phyloP scores from a whole-genome alignment of 2,113 vertebrate genomes.

The Paramisgurnus dabryanus region DNA sequence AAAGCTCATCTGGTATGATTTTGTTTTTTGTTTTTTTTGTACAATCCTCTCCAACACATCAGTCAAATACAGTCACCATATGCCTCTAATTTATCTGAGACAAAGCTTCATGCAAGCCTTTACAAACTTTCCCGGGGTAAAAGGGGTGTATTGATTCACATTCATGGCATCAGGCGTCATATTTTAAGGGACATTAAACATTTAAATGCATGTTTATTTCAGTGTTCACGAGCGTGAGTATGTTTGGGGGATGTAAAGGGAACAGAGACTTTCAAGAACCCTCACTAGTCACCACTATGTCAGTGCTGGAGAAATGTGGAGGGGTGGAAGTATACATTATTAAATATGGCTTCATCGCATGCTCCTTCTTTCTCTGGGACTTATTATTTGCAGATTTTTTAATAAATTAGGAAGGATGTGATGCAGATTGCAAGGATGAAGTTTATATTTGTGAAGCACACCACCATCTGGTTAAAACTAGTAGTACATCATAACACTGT shows the following conservation, averaged over 20 bases:
- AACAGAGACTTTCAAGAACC: constrained; percentile 22
- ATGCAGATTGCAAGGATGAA: constrained; percentile 63
- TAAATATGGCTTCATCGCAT: constrained; percentile 82
- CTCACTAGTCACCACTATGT: constrained; percentile 50
- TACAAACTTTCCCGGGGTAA: constrained; percentile 17
- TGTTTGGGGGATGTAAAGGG: constrained; percentile 29
- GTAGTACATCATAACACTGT: constrained; percentile 67
- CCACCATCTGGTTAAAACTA: constrained; percentile 72
- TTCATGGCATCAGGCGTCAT: not conserved
- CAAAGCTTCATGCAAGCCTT: not conserved
- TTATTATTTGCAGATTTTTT: constrained; percentile 81
- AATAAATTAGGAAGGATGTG: constrained; percentile 80
- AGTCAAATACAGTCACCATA: not conserved
- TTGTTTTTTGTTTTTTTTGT: not conserved
- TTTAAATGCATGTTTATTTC: constrained; percentile 74
- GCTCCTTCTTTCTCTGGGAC: constrained; percentile 80
- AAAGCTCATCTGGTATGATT: constrained; percentile 47
- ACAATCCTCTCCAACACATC: not conserved
- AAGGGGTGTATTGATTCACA: not conserved
- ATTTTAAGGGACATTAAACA: constrained; percentile 67
- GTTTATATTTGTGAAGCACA: constrained; percentile 76
- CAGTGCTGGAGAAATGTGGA: constrained; percentile 48
- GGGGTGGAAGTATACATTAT: constrained; percentile 72
- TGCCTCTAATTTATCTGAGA: no score
- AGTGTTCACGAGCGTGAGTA: constrained; percentile 63